Conservation (phyloP, 2,113 vertebrate genomes). For the Notiomystis cincta region DNA sequence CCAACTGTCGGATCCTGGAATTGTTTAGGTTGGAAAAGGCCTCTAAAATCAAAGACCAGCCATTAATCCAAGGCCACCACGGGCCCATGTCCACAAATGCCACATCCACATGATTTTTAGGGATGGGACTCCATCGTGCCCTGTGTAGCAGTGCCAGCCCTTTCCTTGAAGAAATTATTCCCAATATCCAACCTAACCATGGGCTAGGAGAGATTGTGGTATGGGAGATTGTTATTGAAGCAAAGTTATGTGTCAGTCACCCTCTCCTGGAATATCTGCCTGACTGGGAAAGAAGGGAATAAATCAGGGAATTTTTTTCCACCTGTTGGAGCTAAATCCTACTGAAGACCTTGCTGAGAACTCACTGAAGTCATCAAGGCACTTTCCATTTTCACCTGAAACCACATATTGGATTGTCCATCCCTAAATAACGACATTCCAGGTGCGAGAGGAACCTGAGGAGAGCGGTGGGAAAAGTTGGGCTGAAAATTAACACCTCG, state of each 20-base stretch:
- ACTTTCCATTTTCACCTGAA: neutral
- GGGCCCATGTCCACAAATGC: too few relatives aligned
- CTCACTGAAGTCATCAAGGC: neutral
- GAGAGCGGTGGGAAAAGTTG: neutral
- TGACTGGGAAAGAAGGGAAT: neutral
- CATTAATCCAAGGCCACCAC: neutral
- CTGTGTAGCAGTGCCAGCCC: fast-evolving
- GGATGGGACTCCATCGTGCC: too few relatives aligned
- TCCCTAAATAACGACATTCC: neutral
- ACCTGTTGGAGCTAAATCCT: neutral
- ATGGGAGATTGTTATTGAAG: neutral
- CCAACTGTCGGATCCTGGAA: fast-evolving
- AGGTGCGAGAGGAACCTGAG: neutral
- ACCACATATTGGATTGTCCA: neutral
- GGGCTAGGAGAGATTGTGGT: neutral
- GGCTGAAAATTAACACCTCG: neutral
- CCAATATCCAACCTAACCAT: neutral
- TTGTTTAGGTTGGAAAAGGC: neutral
- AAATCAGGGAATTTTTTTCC: neutral
- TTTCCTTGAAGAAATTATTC: neutral
- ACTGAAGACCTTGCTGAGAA: neutral
- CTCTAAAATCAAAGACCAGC: too few relatives aligned
- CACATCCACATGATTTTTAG: fast-evolving
- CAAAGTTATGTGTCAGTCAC: neutral
- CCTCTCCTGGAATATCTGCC: neutral